Percentiles rank a stretch among this genome's conserved stretches.
Evolutionary conservation across 1,140 invertebrate genomes (phyloP).

Genomic region (Pararge aegeria): DNA sequence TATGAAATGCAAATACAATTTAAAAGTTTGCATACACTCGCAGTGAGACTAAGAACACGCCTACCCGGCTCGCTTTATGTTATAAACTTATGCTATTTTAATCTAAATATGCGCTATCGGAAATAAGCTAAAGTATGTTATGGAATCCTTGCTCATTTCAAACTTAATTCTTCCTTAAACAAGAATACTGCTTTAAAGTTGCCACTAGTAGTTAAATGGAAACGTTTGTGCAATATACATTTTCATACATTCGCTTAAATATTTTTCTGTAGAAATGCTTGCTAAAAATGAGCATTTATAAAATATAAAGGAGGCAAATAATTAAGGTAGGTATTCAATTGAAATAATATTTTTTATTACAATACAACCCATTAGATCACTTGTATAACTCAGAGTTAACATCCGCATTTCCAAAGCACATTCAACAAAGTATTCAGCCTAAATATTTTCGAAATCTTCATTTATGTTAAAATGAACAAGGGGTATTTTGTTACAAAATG

Average conservation of each 20-base stretch:
- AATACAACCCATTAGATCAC: no score
- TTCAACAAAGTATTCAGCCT: no score
- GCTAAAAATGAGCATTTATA: not conserved
- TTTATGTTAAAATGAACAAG: no score
- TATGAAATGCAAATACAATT: conserved; percentile 78
- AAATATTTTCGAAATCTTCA: no score
- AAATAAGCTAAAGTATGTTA: conserved; percentile 40
- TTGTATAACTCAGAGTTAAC: no score
- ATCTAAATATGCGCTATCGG: conserved; percentile 33
- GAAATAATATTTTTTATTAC: no score
- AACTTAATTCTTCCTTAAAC: conserved; percentile 27
- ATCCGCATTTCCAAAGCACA: no score
- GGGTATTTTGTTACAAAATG: no score
- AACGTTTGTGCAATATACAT: conserved; percentile 13
- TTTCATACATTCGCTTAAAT: conserved; percentile 14
- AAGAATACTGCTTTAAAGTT: conserved; percentile 18
- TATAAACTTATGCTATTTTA: conserved; percentile 37
- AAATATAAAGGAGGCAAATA: no score
- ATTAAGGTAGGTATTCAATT: no score
- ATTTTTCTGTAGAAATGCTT: not conserved
- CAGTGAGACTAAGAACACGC: conserved; percentile 57
- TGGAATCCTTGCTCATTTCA: conserved; percentile 29
- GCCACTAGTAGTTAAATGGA: conserved; percentile 15
- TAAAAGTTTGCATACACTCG: conserved; percentile 76
- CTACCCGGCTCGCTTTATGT: conserved; percentile 42